Evolutionary conservation across 2,888 invertebrate species (phyloP), one percentile per base, ranked within the genome.

Genomic region (Drosophila eohydei): DNA sequence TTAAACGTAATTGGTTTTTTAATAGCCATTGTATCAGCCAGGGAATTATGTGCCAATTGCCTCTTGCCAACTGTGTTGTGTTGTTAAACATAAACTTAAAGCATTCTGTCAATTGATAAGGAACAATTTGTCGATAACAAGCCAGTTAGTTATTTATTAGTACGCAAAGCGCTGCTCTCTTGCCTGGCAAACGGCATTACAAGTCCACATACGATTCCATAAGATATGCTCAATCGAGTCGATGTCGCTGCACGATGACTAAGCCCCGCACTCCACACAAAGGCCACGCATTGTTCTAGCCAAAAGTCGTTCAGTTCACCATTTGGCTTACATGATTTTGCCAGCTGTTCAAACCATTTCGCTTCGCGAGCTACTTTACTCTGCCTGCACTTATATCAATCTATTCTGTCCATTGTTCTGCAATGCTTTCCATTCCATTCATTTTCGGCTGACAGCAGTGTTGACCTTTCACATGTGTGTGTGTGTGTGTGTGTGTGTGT

Each of bases 1-100:
- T 85, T 82, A 78, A 85, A 73, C 85, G 89, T 85, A 85, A 85
- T 89, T 89, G 88, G 80, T 64, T 84, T 89, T 85, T 89, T 89
- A 85, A 85, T 85, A 85, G 89, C 78, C 72, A 89, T 84, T 78
- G 66, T 89, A 89, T 85, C 85, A 85, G 78, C 46, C 30, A 48
- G 52, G 57, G 75, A 74, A 89, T 89, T 81, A 89, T 89, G 89
- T 79, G 85, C 69, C 86, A 74, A 89, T 77, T 84, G 80, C 74
- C 58, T 11, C 55, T 67, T 70, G 73, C 69, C 79, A 67, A 73
- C 64, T 30, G 1, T 80, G 71, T 88, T 85, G 76, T 79, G 85
- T 77, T 85, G 89, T 85, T 78, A 67, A 85, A 89, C 85, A 85
- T 87, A 80, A 75, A 77, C 74, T 78, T 70, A 71, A 73, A 75